Conservation (phyloP, 2,888 invertebrate species). For the Zelleria hepariella region DNA sequence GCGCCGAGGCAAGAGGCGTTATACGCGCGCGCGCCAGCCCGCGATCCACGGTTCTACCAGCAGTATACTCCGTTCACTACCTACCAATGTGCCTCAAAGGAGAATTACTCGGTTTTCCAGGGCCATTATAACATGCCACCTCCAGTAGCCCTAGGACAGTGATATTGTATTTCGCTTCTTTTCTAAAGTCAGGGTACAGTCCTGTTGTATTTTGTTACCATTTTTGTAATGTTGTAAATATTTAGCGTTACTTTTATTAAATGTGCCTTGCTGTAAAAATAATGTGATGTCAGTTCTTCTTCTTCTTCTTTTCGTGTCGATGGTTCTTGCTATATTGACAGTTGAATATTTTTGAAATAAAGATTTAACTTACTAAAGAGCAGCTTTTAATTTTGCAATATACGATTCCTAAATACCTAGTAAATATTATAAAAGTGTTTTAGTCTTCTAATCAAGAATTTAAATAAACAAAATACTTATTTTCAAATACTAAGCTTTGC, state of each 20-base stretch:
- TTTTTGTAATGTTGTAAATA: neutral
- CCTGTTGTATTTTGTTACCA: slow-evolving; percentile 1
- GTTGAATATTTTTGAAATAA: neutral
- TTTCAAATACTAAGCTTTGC: too few species aligned
- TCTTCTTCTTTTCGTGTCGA: too few species aligned
- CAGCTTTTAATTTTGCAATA: too few species aligned
- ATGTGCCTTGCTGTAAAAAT: slow-evolving; percentile 2
- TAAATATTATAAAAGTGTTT: too few species aligned
- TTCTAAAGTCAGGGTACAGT: neutral
- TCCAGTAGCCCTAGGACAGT: slow-evolving; percentile 62
- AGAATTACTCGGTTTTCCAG: slow-evolving; percentile 62
- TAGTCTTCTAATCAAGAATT: too few species aligned
- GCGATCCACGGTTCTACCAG: slow-evolving; percentile 52
- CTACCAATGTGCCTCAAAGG: slow-evolving; percentile 62
- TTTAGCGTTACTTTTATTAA: neutral
- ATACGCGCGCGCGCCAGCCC: slow-evolving; percentile 18
- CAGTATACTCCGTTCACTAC: slow-evolving; percentile 50
- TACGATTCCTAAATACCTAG: too few species aligned
- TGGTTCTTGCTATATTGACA: too few species aligned
- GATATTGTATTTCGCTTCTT: slow-evolving; percentile 16
- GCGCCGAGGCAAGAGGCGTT: slow-evolving; percentile 45
- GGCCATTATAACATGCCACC: slow-evolving; percentile 64
- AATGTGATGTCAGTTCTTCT: slow-evolving; percentile 2
- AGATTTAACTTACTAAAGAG: neutral
- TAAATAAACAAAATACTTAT: too few species aligned